A percentile compares a stretch with the other conserved stretches of the same genome.
Conservation (phyloP, 2,797 vertebrate genomes). For the Astyanax mexicanus region DNA sequence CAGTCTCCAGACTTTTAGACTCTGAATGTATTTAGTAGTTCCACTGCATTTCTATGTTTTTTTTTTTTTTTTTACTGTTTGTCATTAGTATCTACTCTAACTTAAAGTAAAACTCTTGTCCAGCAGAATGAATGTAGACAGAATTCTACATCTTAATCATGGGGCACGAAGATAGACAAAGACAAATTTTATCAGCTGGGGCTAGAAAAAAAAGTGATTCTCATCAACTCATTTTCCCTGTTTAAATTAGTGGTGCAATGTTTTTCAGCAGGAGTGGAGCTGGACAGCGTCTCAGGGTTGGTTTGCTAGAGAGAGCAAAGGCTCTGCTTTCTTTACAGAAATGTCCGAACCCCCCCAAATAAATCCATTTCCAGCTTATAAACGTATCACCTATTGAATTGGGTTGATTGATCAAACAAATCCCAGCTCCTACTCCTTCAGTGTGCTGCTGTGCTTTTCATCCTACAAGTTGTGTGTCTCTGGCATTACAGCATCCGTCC, state of each 20-base stretch:
- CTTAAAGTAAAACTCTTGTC: not conserved
- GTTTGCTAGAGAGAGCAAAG: slow-evolving; percentile 25
- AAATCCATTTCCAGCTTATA: not conserved
- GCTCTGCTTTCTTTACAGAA: slow-evolving; percentile 1
- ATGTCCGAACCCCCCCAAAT: not conserved
- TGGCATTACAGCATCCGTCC: slow-evolving; percentile 29
- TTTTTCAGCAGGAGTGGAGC: slow-evolving; percentile 62
- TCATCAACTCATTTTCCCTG: not conserved
- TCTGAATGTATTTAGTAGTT: not conserved
- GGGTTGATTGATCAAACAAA: slow-evolving; percentile 17
- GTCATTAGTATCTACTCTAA: not conserved
- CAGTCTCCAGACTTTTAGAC: not conserved
- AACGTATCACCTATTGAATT: not conserved
- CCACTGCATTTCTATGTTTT: no score
- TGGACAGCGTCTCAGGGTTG: slow-evolving; percentile 63
- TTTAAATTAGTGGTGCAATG: slow-evolving; percentile 42
- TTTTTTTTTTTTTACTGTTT: not conserved
- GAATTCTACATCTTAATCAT: not conserved
- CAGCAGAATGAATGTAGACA: not conserved
- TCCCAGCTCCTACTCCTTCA: slow-evolving; percentile 9
- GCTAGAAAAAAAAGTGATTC: not conserved
- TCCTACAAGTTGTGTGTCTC: slow-evolving; percentile 14
- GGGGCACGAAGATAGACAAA: not conserved
- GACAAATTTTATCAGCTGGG: not conserved
- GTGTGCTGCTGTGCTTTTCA: slow-evolving; percentile 30